Conservation (phyloP, 2,888 invertebrate species). For the Andrena bicolor region DNA sequence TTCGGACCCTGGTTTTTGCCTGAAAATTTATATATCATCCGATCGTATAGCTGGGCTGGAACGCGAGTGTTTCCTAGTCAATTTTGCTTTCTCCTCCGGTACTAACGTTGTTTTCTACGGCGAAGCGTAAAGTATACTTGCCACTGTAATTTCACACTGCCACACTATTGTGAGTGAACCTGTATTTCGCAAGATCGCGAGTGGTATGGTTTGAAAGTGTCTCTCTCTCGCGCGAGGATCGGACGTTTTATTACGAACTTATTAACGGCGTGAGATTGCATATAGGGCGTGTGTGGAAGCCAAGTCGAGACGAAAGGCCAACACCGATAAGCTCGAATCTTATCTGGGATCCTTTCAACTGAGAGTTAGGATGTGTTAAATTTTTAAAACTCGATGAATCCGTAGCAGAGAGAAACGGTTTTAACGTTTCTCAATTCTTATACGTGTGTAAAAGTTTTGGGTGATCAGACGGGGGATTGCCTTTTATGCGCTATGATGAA, state of each 20-base stretch:
- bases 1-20: not conserved
- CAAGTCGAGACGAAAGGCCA: slow-evolving; percentile 29
- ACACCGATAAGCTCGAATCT: slow-evolving; percentile 24
- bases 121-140: slow-evolving; percentile 65
- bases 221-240: slow-evolving; percentile 18
- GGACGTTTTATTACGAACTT: slow-evolving; percentile 34
- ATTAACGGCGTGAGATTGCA: slow-evolving; percentile 26
- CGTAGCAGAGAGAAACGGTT: slow-evolving; percentile 31
- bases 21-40: slow-evolving; percentile 37
- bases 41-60: slow-evolving; percentile 48
- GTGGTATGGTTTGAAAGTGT: slow-evolving; percentile 60
- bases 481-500: slow-evolving; percentile 23
- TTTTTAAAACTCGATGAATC: slow-evolving; percentile 37
- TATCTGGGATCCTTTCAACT: slow-evolving; percentile 23
- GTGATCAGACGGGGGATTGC: slow-evolving; percentile 10
- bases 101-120: slow-evolving; percentile 66
- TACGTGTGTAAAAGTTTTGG: slow-evolving; percentile 17
- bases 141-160: slow-evolving; percentile 69
- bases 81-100: slow-evolving; percentile 64
- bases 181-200: slow-evolving; percentile 54
- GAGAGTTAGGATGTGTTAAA: slow-evolving; percentile 35
- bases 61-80: slow-evolving; percentile 60
- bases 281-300: slow-evolving; percentile 17
- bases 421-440: slow-evolving; percentile 31
- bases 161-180: slow-evolving; percentile 42